phyloP scores from a whole-genome alignment of 2,797 vertebrate genomes.

The Delichon dasypus region DNA sequence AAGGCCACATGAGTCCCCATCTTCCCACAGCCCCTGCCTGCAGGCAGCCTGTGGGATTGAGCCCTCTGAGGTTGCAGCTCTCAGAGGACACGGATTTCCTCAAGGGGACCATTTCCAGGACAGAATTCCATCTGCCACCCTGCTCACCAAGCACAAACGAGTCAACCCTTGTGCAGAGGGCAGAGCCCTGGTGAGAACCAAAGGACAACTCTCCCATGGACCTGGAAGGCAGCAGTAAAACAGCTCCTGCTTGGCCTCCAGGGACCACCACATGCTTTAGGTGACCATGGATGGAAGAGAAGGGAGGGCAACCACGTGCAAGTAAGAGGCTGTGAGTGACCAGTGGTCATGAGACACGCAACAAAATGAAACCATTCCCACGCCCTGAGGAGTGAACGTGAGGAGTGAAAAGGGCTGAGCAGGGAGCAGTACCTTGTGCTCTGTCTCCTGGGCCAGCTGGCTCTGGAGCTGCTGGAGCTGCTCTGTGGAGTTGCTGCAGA shows the following conservation, averaged over 20 bases:
- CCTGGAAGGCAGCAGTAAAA: neutral
- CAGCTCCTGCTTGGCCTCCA: neutral
- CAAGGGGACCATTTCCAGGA: neutral
- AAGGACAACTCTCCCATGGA: neutral
- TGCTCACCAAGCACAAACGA: neutral
- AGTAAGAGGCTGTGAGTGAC: conserved; percentile 60
- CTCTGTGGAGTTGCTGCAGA: conserved; percentile 85
- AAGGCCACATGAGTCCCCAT: neutral
- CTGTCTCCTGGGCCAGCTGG: conserved; percentile 89
- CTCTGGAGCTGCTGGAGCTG: conserved; percentile 93
- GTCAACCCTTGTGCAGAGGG: neutral
- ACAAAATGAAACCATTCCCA: neutral
- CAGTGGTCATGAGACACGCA: conserved; percentile 47
- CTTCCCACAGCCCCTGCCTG: accelerated
- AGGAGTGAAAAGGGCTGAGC: neutral
- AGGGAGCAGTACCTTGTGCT: conserved; percentile 87
- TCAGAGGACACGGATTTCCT: neutral
- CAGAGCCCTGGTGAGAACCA: neutral
- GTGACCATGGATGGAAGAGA: conserved; percentile 9
- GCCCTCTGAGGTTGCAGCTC: neutral
- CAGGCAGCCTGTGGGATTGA: neutral
- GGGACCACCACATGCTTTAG: conserved; percentile 29
- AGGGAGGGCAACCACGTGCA: conserved; percentile 20
- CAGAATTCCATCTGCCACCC: neutral
- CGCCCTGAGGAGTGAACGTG: neutral